phyloP scores from a whole-genome alignment of 2,888 invertebrate genomes.

The Xanthorhoe designata region DNA sequence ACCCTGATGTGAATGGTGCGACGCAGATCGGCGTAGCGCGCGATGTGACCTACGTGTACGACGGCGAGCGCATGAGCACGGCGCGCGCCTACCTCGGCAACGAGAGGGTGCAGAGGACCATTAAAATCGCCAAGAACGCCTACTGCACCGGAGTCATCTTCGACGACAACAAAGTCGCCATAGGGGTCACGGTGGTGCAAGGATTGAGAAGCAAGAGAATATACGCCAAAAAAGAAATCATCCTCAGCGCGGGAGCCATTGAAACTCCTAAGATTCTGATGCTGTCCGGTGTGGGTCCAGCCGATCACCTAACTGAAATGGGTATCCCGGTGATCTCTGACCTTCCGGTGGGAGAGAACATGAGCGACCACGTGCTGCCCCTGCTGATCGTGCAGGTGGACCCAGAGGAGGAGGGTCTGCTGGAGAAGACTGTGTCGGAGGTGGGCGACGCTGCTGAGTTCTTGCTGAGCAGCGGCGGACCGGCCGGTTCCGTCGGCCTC shows the following conservation, averaged over 20 bases:
- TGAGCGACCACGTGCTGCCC: conserved; percentile 63
- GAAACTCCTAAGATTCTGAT: conserved; percentile 67
- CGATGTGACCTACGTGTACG: conserved; percentile 58
- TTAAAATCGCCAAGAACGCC: conserved; percentile 59
- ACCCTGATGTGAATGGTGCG: conserved; percentile 62
- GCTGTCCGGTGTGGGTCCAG: conserved; percentile 68
- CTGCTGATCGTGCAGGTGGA: conserved; percentile 55
- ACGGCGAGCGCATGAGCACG: conserved; percentile 63
- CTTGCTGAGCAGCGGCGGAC: too few relatives aligned
- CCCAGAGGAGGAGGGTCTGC: conserved; percentile 24
- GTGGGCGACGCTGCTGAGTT: too few relatives aligned
- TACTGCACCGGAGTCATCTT: conserved; percentile 62
- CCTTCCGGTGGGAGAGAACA: conserved; percentile 62
- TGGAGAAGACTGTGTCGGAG: conserved; percentile 22
- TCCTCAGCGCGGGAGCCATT: conserved; percentile 66
- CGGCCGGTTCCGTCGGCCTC: too few relatives aligned
- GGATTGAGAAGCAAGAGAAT: conserved; percentile 31
- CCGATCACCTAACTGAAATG: conserved; percentile 54
- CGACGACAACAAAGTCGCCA: conserved; percentile 50
- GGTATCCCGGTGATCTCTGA: conserved; percentile 55
- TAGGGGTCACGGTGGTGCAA: conserved; percentile 57
- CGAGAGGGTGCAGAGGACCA: conserved; percentile 48
- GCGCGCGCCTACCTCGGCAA: conserved; percentile 61
- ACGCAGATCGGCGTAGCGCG: conserved; percentile 65
- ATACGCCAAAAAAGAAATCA: conserved; percentile 61